Percentiles rank a stretch among this genome's conserved stretches.
Evolutionary conservation across 2,888 invertebrate genomes (phyloP).

Genomic region (Chalcosyrphus nemorum): DNA sequence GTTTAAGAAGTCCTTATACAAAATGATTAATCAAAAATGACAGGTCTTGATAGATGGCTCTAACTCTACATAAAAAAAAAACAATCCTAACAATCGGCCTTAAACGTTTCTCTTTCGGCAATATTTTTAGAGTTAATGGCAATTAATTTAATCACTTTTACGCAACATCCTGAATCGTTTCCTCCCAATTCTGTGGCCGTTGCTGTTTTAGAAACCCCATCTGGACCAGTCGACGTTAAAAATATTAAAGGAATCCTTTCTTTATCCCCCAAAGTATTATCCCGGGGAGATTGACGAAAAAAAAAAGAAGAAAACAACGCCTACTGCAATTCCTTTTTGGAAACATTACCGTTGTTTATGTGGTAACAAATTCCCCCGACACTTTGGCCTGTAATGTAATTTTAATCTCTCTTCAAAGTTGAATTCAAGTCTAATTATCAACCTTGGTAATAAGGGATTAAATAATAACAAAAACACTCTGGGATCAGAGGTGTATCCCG

Average conservation of each 20-base stretch:
- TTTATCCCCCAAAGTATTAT: background rate
- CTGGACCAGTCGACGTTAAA: slow-evolving; percentile 47
- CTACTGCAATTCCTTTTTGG: background rate
- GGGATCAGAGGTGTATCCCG: slow-evolving; percentile 18
- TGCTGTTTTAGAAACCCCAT: slow-evolving; percentile 3
- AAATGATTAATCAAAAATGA: too few species aligned
- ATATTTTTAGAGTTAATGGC: slow-evolving; percentile 25
- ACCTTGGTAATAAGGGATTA: slow-evolving; percentile 64
- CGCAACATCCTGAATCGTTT: background rate
- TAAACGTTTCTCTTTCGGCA: slow-evolving; percentile 6
- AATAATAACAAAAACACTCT: slow-evolving; percentile 62
- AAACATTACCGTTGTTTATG: slow-evolving; percentile 19
- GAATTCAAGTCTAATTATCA: slow-evolving; percentile 61
- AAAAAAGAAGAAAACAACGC: background rate
- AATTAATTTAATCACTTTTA: slow-evolving; percentile 40
- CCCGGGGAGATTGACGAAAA: too few species aligned
- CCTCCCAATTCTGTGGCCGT: background rate
- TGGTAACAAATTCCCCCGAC: slow-evolving; percentile 38
- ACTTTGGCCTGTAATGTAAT: slow-evolving; percentile 18
- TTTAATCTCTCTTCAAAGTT: slow-evolving; percentile 50
- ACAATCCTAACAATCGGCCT: too few species aligned
- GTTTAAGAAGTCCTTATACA: too few species aligned
- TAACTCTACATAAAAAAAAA: too few species aligned
- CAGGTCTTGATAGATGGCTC: too few species aligned
- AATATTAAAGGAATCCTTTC: slow-evolving; percentile 22